Evolutionary conservation across 2,113 vertebrate species (phyloP), one percentile per base, ranked within the genome.

Genomic region (Xyrauchen texanus): DNA sequence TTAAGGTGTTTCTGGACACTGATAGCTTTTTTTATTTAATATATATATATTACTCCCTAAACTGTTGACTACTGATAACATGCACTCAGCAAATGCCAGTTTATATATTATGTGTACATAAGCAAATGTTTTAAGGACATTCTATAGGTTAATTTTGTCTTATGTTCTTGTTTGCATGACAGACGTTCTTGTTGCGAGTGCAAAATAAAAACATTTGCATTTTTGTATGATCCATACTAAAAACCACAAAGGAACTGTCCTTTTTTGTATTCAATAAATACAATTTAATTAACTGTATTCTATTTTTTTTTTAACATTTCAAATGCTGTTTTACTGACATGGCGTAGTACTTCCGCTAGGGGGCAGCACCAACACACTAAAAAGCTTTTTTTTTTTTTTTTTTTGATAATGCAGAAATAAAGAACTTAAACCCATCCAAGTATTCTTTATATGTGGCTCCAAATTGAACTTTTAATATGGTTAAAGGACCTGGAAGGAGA

Each of bases 321-420:
- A 34, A 34, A 34, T 34, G 21, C 21, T 34, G 21, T 34, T 34
- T 4, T 8, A 5, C 0, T 4, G 4, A 13, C 9, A n/a, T 62
- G 44, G 55, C 5, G 76, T 69, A 2, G 9, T 62, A 5, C 21
- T 6, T 51, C 77, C 77, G 44, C 66, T 11, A 62, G 58, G 57
- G 49, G 77, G 77, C 77, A 78, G 77, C 53, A 44, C 7, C 7
- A 4, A 46, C 53, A 57, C 68, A 70, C 4, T 8, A 3, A n/a
- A n/a, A n/a, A n/a, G n/a, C n/a, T n/a, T n/a, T n/a, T n/a, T n/a
- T n/a, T n/a, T n/a, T 34, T 34, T 34, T 3, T 34, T 34, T 34
- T 34, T 34, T 34, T 34, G 21, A 34, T 1, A 34, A 34, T 34
- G 21, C 21, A 34, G 21, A 3, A 34, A 1, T 34, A 34, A 34